Evolutionary conservation across 2,888 invertebrate species (phyloP), one percentile per base, ranked within the genome.

Genomic region (Ichneumoninae sp.): DNA sequence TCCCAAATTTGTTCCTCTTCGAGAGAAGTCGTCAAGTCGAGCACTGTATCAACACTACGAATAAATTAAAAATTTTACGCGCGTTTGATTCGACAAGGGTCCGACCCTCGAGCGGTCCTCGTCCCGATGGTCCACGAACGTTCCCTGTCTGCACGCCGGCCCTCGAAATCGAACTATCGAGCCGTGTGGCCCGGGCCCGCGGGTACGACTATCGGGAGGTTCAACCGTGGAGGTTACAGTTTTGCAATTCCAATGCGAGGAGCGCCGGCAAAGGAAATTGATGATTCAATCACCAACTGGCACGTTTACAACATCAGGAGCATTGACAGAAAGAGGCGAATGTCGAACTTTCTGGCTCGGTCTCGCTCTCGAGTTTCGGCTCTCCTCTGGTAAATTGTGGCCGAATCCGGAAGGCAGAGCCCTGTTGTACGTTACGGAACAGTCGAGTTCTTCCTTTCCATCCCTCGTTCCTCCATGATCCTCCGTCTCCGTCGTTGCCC

Each of bases 331-430:
- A 57, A 70, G 68, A 72, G 44, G 44, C 50, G 57, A 77, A 74
- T 16, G 44, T 54, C 19, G 33, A 78, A 57, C 52, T 76, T 22
- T 62, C 30, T 6, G 6, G 26, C 30, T 30, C 0, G 6, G 8
- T 60, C 26, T 30, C 22, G 2, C 60, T 62, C 30, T 16, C 13
- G 30, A 77, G 84, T 84, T 81, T 74, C 81, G 77, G 80, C 52
- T 69, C 72, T 84, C 71, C 72, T 84, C 71, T 62, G 82, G 80
- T 86, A 82, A 86, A 86, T 86, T 86, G 82, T 82, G 76, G 66
- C 62, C 47, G 80, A 60, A 33, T 77, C 82, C 86, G 86, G 86
- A 85, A 87, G 85, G 85, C 80, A 86, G 82, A 83, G 66, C 60
- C 75, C 83, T 84, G 82, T 86, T 85, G 83, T 83, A 83, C 79